phyloP scores from a whole-genome alignment of 2,113 vertebrate genomes.

The Rhinolophus sinicus region DNA sequence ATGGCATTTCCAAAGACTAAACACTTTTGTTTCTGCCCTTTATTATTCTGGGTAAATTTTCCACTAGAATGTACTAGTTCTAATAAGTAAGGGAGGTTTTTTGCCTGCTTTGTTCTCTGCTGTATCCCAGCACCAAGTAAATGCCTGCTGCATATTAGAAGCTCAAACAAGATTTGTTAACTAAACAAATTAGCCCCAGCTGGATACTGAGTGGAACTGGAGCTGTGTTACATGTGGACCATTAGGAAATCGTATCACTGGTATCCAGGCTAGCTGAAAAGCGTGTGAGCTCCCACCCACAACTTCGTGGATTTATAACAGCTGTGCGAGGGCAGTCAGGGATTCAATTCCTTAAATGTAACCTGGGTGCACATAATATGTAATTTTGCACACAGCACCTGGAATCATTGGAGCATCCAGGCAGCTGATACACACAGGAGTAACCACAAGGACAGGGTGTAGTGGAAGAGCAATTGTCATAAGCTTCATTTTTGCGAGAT shows the following conservation, averaged over 20 bases:
- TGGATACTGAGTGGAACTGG: not conserved
- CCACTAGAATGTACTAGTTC: not conserved
- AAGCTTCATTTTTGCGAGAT: not conserved
- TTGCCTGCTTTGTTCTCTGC: not conserved
- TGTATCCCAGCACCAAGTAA: not conserved
- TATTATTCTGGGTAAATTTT: not conserved
- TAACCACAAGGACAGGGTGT: not conserved
- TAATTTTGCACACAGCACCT: not conserved
- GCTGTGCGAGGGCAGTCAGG: not conserved
- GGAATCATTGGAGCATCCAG: not conserved
- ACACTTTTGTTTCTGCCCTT: not conserved
- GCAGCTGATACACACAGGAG: not conserved
- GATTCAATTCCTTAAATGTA: not conserved
- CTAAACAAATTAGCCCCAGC: not conserved
- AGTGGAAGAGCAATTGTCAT: not conserved
- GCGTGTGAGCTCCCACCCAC: not conserved
- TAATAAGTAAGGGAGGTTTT: not conserved
- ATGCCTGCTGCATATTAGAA: not conserved
- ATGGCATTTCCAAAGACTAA: slow-evolving; percentile 25
- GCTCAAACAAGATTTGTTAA: slow-evolving; percentile 43
- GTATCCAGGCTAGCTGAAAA: not conserved
- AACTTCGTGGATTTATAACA: not conserved
- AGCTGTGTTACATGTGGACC: not conserved
- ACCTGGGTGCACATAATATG: not conserved
- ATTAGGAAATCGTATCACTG: not conserved